These are phyloP conservation scores for Chloroceryle amazona DNA, from an alignment of 2,797 vertebrate genomes.

Conservation along the genomic window DNA sequence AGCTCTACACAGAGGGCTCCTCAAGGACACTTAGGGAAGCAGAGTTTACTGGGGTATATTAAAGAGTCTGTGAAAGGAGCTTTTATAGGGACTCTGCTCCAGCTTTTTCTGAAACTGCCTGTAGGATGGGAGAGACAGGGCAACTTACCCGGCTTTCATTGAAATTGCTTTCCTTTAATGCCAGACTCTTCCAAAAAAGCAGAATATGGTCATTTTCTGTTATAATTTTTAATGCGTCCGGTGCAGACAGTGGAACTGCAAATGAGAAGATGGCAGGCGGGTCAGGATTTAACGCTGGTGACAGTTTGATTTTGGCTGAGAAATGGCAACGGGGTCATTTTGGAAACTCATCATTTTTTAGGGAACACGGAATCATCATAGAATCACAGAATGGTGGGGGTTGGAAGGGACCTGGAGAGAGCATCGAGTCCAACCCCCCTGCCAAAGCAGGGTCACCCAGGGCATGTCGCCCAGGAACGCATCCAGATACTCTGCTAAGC, in stretches of 20 bases:
- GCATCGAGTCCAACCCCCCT: too few relatives aligned
- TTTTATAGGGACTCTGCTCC: background rate
- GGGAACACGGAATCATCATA: background rate
- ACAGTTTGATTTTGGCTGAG: background rate
- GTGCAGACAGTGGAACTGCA: constrained; percentile 90
- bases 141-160: constrained; percentile 93
- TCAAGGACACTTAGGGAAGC: background rate
- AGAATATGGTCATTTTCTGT: constrained; percentile 93
- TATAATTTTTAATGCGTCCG: constrained; percentile 95
- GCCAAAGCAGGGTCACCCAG: too few relatives aligned
- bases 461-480: too few relatives aligned
- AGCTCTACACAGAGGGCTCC: background rate
- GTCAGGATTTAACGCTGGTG: background rate
- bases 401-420: too few relatives aligned
- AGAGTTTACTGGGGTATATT: background rate
- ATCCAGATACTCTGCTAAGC: background rate
- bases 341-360: fast-evolving
- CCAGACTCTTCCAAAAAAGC: constrained; percentile 96
- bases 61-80: background rate
- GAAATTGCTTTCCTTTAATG: constrained; percentile 91
- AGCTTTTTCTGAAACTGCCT: background rate
- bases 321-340: background rate
- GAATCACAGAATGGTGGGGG: too few relatives aligned
- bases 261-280: background rate
- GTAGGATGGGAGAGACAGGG: background rate